These are phyloP conservation scores for Seira musarum DNA, from an alignment of 2,888 invertebrate species.

Conservation along the genomic window DNA sequence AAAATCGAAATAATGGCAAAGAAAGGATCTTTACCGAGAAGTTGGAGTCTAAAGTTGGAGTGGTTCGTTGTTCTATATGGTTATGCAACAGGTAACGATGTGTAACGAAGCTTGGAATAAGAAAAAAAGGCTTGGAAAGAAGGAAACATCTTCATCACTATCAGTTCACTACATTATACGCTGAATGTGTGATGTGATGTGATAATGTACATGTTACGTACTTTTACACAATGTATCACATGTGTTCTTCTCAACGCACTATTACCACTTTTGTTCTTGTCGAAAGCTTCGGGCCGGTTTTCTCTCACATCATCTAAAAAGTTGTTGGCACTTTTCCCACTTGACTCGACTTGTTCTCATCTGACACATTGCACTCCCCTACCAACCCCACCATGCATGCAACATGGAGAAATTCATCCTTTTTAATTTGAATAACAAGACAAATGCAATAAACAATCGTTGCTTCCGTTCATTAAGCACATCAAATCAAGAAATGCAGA, in stretches of 20 bases:
- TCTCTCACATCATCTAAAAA: not conserved
- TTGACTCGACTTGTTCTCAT: not conserved
- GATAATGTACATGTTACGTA: too few species aligned
- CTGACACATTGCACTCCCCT: conserved; percentile 1
- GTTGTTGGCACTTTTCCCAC: conserved; percentile 68
- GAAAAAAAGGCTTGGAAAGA: conserved; percentile 6
- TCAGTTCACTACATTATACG: conserved; percentile 19
- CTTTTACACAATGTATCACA: too few species aligned
- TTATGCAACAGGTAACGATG: conserved; percentile 64
- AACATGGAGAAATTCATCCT: conserved; percentile 5
- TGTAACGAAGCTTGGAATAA: conserved; percentile 27
- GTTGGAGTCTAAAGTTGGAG: not conserved
- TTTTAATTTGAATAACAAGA: conserved; percentile 13
- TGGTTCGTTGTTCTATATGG: not conserved
- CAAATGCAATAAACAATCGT: conserved; percentile 7
- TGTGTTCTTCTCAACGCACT: not conserved
- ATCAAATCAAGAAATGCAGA: not conserved
- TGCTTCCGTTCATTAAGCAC: conserved; percentile 7
- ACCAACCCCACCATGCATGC: not conserved
- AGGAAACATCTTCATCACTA: conserved; percentile 22
- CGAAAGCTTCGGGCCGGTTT: not conserved
- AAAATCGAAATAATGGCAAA: too few species aligned
- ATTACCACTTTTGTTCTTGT: conserved; percentile 9
- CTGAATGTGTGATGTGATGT: not conserved
- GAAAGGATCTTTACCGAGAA: too few species aligned